Percentiles rank a stretch among this genome's conserved stretches.
These are phyloP conservation scores for Malacosoma neustria DNA, from an alignment of 2,888 invertebrate species.

Conservation along the genomic window DNA sequence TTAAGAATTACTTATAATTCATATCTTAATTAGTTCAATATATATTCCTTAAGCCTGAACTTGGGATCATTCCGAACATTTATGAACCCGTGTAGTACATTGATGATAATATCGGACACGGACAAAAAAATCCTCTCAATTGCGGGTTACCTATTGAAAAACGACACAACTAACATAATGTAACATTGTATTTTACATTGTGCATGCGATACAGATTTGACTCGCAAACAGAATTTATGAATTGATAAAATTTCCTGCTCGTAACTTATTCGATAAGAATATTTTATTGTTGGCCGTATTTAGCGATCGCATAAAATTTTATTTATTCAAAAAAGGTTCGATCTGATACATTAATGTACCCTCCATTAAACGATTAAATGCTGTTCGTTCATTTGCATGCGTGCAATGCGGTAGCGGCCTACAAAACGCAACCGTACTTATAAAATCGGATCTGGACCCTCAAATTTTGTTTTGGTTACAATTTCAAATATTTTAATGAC, in stretches of 20 bases:
- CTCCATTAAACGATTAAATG: slow-evolving; percentile 64
- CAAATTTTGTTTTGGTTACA: slow-evolving; percentile 13
- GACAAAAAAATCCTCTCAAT: no score
- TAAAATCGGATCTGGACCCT: slow-evolving; percentile 45
- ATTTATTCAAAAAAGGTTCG: slow-evolving; percentile 34
- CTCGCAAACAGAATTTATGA: slow-evolving; percentile 1
- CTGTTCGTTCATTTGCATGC: slow-evolving; percentile 63
- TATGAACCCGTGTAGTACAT: no score
- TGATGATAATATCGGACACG: no score
- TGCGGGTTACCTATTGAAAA: neutral
- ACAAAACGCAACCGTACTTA: slow-evolving; percentile 55
- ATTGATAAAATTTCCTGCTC: slow-evolving; percentile 1
- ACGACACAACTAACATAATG: neutral
- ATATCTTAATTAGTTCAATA: no score
- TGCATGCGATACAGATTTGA: neutral
- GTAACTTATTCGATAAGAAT: slow-evolving; percentile 14
- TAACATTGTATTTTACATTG: neutral
- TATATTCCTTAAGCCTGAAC: no score
- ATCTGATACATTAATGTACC: slow-evolving; percentile 61
- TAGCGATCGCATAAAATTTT: slow-evolving; percentile 20
- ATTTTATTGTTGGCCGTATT: slow-evolving; percentile 14
- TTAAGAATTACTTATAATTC: no score
- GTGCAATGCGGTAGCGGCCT: slow-evolving; percentile 45
- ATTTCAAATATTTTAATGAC: slow-evolving; percentile 21
- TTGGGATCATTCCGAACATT: no score